phyloP scores from a whole-genome alignment of 2,888 invertebrate species.

The Cephus rjabovi region DNA sequence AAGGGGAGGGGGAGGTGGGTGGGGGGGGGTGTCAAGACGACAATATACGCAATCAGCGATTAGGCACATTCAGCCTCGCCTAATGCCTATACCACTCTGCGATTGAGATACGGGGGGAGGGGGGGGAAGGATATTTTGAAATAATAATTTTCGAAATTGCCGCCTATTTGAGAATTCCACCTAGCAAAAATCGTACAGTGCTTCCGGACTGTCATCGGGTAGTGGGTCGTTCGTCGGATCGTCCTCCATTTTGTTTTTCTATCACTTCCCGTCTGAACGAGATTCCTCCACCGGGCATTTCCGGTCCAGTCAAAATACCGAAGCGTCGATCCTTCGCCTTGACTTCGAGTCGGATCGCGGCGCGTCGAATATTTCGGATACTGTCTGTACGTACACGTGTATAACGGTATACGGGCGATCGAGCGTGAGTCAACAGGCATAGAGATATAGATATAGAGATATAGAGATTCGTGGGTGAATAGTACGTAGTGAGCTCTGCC shows the following conservation, averaged over 20 bases:
- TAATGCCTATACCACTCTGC: neutral
- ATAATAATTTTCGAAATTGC: too few species aligned
- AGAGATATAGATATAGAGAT: neutral
- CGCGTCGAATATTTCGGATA: neutral
- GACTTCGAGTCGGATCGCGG: neutral
- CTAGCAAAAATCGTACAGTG: too few species aligned
- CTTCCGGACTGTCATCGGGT: too few species aligned
- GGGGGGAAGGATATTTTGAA: too few species aligned
- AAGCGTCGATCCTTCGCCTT: neutral
- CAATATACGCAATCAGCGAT: neutral
- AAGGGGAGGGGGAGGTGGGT: neutral
- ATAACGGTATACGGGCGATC: neutral
- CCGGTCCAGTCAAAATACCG: neutral
- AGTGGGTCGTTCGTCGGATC: too few species aligned
- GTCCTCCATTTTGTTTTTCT: too few species aligned
- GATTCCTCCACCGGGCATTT: neutral
- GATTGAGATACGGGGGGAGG: too few species aligned
- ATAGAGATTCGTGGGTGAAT: neutral
- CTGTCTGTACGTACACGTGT: neutral
- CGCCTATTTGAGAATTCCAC: too few species aligned
- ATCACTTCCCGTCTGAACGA: neutral
- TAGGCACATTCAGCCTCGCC: neutral
- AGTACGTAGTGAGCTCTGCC: neutral
- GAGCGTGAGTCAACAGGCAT: neutral
- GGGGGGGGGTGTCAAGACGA: neutral